Base-by-base conservation (phyloP, 2,113 vertebrate genomes). In the Litocranius walleri region DNA sequence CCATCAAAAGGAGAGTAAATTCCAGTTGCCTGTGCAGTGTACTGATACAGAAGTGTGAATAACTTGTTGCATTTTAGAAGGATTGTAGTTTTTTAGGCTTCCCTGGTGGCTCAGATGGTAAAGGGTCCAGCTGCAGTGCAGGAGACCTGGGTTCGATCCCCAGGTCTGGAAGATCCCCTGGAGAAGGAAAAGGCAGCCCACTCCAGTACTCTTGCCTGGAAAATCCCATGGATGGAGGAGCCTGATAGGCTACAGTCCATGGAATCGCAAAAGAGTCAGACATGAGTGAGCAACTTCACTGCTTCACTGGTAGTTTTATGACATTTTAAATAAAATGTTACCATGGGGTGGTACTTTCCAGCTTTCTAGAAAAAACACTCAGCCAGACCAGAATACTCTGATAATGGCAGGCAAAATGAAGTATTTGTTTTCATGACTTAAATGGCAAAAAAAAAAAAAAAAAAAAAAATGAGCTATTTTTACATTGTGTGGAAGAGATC, bases 281-380 rank as follows among this genome's bases (percentile, higher is more conserved):
- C n/a, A 40, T 0, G 5, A 71, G n/a, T 71, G 67, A 71, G n/a
- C n/a, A 71, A 1, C n/a, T 36, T 71, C 67, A 40, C 10, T 71
- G 67, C 19, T 23, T 71, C 67, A 40, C n/a, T 71, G 67, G 21
- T 95, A 23, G 3, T 33, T 54, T 54, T 54, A 36, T 54, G 50
- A 95, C 61, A 25, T 97, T 91, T 94, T 59, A 93, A 96, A 78
- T 93, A 43, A 54, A 85, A 61, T 82, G 45, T 71, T 81, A 84
- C 6, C 30, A 62, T n/a, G 29, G 25, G 50, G n/a, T 50, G 16
- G 59, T 45, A 25, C 4, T 92, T 40, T 84, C 4, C 15, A 83
- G 33, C 45, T 84, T 88, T 92, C 33, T 88, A 50, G 71, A 40
- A 87, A 78, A 17, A 81, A 5, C 15, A 54, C 45, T 50, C 84